Evolutionary conservation across 37 sponge, comb jelly and placozoan genomes (phyloP).

Genomic region (Diacarnus erythraeanus): DNA sequence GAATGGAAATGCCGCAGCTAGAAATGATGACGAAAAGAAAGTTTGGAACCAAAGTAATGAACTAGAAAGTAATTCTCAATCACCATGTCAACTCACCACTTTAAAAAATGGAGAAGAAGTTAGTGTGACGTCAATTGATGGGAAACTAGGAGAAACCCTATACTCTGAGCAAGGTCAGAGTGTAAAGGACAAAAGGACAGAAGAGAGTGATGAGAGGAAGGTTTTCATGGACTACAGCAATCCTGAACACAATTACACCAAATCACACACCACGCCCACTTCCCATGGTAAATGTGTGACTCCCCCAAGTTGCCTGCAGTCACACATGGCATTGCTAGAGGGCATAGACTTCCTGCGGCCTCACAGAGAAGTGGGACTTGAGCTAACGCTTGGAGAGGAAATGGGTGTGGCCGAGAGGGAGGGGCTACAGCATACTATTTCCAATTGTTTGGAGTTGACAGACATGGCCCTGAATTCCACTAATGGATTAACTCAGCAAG

Average conservation of each 20-base stretch:
- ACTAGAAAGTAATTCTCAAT: not conserved
- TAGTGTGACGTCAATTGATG: not conserved
- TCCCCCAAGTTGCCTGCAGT: too few species aligned
- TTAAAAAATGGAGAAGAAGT: not conserved
- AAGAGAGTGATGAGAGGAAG: not conserved
- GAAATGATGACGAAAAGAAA: not conserved
- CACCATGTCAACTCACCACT: not conserved
- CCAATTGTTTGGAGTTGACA: not conserved
- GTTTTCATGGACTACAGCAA: constrained; percentile 25
- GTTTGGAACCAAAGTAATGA: too few species aligned
- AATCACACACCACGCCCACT: not conserved
- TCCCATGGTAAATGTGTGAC: too few species aligned
- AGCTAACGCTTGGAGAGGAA: not conserved
- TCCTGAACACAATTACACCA: constrained; percentile 62
- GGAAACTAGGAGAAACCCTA: not conserved
- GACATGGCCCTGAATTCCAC: not conserved
- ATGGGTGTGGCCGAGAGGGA: not conserved
- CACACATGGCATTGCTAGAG: not conserved
- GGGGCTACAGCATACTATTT: not conserved
- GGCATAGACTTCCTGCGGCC: not conserved
- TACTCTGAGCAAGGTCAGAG: not conserved
- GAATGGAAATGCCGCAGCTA: not conserved
- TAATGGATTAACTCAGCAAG: not conserved
- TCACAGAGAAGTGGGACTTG: not conserved
- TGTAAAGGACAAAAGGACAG: not conserved